Percentiles rank a stretch among this genome's conserved stretches.
Evolutionary conservation across 2,113 vertebrate genomes (phyloP).

Genomic region (Suncus etruscus): DNA sequence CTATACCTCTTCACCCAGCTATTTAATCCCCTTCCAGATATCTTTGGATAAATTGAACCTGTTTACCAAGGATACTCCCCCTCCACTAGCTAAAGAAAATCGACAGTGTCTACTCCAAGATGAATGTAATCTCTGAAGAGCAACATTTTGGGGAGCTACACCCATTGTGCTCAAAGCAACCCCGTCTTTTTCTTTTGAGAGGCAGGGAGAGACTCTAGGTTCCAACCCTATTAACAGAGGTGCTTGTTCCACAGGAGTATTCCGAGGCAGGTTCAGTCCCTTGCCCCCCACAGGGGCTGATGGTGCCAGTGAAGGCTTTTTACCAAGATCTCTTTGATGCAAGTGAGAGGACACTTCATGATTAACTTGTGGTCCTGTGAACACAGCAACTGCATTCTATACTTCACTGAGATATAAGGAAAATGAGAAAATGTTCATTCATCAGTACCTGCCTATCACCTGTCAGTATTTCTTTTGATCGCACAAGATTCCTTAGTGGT

Average conservation of each 20-base stretch:
- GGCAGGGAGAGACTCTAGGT: neutral
- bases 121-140: neutral
- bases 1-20: neutral
- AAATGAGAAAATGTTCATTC: conserved; percentile 34
- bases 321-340: neutral
- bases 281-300: neutral
- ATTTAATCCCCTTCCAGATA: neutral
- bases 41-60: neutral
- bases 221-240: neutral
- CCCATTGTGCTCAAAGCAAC: neutral
- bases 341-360: conserved; percentile 1
- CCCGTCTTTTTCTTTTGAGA: neutral
- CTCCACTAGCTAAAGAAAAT: neutral
- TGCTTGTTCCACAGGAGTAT: rapidly evolving
- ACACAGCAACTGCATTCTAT: neutral
- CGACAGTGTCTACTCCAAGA: neutral
- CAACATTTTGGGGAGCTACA: neutral
- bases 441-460: neutral
- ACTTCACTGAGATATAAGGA: conserved; percentile 24
- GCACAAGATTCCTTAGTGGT: conserved; percentile 26
- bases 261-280: too few species aligned
- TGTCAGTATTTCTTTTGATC: conserved; percentile 38
- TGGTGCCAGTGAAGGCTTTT: neutral
- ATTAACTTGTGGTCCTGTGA: neutral
- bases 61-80: neutral